Evolutionary conservation across 2,888 invertebrate species (phyloP), one percentile per base, ranked within the genome.

Genomic region (Argyra leucocephala): DNA sequence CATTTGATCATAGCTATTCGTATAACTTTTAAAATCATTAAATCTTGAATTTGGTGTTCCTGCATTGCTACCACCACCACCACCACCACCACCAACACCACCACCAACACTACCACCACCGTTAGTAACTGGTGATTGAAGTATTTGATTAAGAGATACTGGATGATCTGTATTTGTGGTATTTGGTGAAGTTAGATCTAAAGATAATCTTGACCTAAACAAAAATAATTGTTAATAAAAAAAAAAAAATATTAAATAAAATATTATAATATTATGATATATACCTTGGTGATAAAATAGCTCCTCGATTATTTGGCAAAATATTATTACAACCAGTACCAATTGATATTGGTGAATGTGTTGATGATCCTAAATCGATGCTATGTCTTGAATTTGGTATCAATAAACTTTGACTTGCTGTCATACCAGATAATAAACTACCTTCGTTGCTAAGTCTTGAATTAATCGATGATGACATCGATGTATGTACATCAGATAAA

Each of bases 381-480:
- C 87, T 87, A 76, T 86, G 86, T 76, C 88, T 83, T 71, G 86
- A 86, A 74, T 84, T 86, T 37, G 84, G 86, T 69, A 84, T 84
- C 73, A 82, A 63, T 26, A 67, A 66, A 65, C 65, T 67, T 66
- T 65, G 70, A 61, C 61, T 68, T 15, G 61, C 61, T 26, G 61
- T 61, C 31, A 31, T 31, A 61, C 60, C 66, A 61, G 66, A 66
- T 48, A 63, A 66, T 7, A 68, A 65, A 64, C 68, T 72, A 37
- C 63, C 70, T 59, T 86, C 86, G 4, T 85, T 85, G 76, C 86
- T 86, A 63, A 84, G 80, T 65, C 86, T 81, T 3, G 86, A 86
- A 74, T 84, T 85, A 71, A 85, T 81, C 18, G 86, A 86, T 18
- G 81, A 80, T 15, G 81, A 80, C 62, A 73, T 73, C 21, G 73